Evolutionary conservation across 2,113 vertebrate species (phyloP), one percentile per base, ranked within the genome.

Genomic region (Probosciger aterrimus): DNA sequence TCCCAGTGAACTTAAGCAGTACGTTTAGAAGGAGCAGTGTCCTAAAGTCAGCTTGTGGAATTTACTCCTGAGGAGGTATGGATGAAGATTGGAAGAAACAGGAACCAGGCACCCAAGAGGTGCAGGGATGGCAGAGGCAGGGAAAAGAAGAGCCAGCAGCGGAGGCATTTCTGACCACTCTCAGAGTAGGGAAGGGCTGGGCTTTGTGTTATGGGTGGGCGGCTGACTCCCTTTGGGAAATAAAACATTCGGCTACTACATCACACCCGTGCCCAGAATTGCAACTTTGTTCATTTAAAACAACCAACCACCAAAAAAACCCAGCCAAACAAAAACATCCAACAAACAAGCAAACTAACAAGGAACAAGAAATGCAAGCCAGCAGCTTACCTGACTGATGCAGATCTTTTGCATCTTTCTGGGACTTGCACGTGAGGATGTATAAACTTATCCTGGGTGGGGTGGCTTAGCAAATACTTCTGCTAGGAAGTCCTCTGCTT

Each of bases 161-260:
- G 23, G 46, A n/a, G 10, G 6, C 0, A 0, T 20, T 75, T 57
- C 35, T 0, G 0, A 1, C 24, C 30, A 22, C 13, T 41, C 22
- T 73, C 30, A 4, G 7, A 70, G 25, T 12, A 31, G 18, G 16
- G 62, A 52, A n/a, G 13, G 37, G 8, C 11, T 37, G 31, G 22
- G 11, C 20, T 80, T 62, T 1, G 9, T 49, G 3, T 31, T 50
- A 11, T 1, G 15, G 39, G 13, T 17, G 6, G 19, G 11, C 17
- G 9, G 30, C 64, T 60, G 70, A 12, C 18, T 55, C 4, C 53
- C 6, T 18, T 64, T 35, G 28, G 52, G 24, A 78, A 78, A 30
- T 5, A 22, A 33, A 28, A 15, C 17, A 9, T 6, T 8, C 31
- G 41, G 44, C 46, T 62, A 52, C 33, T 70, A 23, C 2, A 6